phyloP scores from a whole-genome alignment of 2,797 vertebrate species.

The Anguilla obscura region DNA sequence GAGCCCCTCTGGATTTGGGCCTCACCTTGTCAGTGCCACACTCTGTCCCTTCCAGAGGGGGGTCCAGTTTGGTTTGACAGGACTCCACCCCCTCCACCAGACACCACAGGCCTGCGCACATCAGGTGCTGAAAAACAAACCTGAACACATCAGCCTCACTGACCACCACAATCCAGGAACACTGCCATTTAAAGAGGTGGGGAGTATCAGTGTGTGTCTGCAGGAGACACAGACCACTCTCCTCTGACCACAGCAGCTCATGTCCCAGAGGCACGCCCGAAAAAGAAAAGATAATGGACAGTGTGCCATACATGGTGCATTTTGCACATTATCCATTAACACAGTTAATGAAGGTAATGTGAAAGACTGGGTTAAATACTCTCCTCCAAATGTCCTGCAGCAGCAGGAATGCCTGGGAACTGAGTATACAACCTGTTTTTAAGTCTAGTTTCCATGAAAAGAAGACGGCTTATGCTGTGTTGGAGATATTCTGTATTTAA shows the following conservation, averaged over 20 bases:
- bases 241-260: neutral
- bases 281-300: neutral
- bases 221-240: neutral
- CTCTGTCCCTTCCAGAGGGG: constrained; percentile 94
- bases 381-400: neutral
- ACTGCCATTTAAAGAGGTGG: neutral
- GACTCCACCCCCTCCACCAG: constrained; percentile 88
- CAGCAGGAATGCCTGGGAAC: neutral
- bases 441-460: neutral
- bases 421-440: neutral
- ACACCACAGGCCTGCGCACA: constrained; percentile 97
- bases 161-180: neutral
- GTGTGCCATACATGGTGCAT: neutral
- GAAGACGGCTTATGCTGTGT: neutral
- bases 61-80: constrained; percentile 95
- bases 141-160: neutral
- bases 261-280: neutral
- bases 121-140: constrained; percentile 82
- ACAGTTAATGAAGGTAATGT: neutral
- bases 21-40: constrained; percentile 93
- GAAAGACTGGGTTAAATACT: neutral
- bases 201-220: neutral
- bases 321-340: neutral
- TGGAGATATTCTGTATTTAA: too few species aligned
- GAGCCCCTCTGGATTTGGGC: neutral